Base-by-base conservation (phyloP, 1,140 invertebrate species). In the Streblospio benedicti region DNA sequence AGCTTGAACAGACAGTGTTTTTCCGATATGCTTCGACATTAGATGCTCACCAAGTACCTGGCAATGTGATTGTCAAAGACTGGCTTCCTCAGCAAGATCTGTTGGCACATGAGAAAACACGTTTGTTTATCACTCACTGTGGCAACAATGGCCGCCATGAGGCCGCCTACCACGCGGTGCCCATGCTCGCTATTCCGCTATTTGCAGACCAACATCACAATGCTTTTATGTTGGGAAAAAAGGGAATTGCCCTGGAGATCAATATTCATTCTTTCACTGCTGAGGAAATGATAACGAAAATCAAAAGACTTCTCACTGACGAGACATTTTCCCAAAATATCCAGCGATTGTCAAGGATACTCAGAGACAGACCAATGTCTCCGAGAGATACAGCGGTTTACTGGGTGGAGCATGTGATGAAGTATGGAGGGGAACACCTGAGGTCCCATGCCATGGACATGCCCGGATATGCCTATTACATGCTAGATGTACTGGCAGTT, bases 21-120 rank as follows among this genome's bases (percentile, higher is more conserved):
- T n/a, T n/a, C n/a, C n/a, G n/a, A n/a, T n/a, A n/a, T n/a, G 83
- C 63, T 79, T 74, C 32, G 68, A 81, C 32, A 70, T 76, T 30
- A 58, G 71, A 61, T 51, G 16, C 67, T n/a, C 79, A 1, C 72
- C 79, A 57, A 88, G 87, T 74, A 76, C 87, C 32, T 80, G 81
- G 65, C 71, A 84, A 4, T 72, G 77, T 88, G 20, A 82, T 81
- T 65, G 70, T 84, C 5, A 72, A 78, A 20, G 82, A 82, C 65
- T 67, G 65, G 65, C 30, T 67, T 27, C 65, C 65, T 4, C 65
- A 67, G 51, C 45, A 28, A 14, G 64, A 66, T 51, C 53, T 67
- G 18, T 58, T 66, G n/a, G 44, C 44, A n/a, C 44, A 47, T 18
- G n/a, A n/a, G 5, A 5, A 18, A 18, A 47, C 44, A 4, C 5